Evolutionary conservation across 2,113 vertebrate species (phyloP), one percentile per base, ranked within the genome.

Genomic region (Saguinus imperator): DNA sequence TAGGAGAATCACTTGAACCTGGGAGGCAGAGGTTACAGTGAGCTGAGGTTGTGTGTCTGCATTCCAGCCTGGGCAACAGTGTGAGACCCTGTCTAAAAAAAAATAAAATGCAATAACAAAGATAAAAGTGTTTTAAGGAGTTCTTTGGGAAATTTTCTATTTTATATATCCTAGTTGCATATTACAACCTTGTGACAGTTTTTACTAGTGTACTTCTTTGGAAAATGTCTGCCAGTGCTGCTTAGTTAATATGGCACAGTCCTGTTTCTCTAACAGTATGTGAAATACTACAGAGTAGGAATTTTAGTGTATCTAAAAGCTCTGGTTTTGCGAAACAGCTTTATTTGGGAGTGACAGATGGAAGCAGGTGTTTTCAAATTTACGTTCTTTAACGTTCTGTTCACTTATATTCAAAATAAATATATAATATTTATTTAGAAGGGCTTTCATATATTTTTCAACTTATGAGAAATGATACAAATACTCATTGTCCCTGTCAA

Each of bases 211-310:
- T 91, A 75, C 73, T 77, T 92, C 93, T 96, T 96, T 97, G 98
- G 96, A 93, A 96, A 95, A 5, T 21, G 43, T 97, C 97, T 98
- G 88, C 95, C 95, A 93, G 48, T 91, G 4, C 75, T 97, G 96
- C 70, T 79, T 1, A 8, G 73, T 94, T 50, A 52, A 0, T 76
- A 83, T 35, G 91, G 21, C 48, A 93, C 7, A 52, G 37, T 88
- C 18, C 96, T 92, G 91, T 76, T 87, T 94, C 87, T 94, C 93
- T 96, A 89, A 95, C 18, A 0, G 23, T 0, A 18, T 82, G 52
- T 27, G 61, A 95, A 87, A 87, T 88, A 68, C 4, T 7, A 16
- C 92, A 1, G 61, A 89, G 58, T 75, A 76, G n/a, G 50, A 89
- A 79, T 95, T 93, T 23, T 40, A 86, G 27, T 40, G 23, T 64